Evolutionary conservation across 2,797 vertebrate genomes (phyloP).

Genomic region (Cryptoprocta ferox): DNA sequence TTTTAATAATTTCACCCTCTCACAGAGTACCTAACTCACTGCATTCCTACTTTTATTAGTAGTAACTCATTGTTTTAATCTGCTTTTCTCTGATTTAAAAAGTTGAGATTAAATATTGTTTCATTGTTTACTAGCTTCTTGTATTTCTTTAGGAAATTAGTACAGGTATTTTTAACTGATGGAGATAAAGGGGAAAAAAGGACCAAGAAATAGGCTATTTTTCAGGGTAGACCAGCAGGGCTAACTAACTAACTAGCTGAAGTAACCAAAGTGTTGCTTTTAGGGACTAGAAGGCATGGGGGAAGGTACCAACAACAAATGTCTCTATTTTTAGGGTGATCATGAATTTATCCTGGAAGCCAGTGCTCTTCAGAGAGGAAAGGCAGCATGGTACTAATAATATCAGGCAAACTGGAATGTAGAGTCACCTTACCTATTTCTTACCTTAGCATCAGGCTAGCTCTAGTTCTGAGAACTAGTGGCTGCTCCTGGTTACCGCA

Average conservation of each 20-base stretch:
- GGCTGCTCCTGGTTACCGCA: not conserved
- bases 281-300: not conserved
- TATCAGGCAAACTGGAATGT: not conserved
- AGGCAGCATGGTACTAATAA: not conserved
- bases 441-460: not conserved
- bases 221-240: not conserved
- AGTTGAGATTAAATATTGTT: not conserved
- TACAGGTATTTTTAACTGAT: not conserved
- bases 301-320: not conserved
- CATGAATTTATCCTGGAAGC: not conserved
- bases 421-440: not conserved
- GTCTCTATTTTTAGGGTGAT: not conserved
- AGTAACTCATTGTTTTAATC: not conserved
- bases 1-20: not conserved
- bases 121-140: not conserved
- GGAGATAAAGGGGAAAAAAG: not conserved
- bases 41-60: not conserved
- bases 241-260: not conserved
- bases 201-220: not conserved
- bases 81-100: conserved; percentile 37
- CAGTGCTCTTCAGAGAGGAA: not conserved
- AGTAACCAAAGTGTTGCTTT: not conserved
- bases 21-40: not conserved
- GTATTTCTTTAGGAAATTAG: conserved; percentile 5
- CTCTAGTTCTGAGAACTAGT: conserved; percentile 8